Percentiles rank a stretch among this genome's conserved stretches.
Evolutionary conservation across 30 jellyfish, hydroid and myxozoan species (phyloP).

Genomic region (Hydractinia echinata): DNA sequence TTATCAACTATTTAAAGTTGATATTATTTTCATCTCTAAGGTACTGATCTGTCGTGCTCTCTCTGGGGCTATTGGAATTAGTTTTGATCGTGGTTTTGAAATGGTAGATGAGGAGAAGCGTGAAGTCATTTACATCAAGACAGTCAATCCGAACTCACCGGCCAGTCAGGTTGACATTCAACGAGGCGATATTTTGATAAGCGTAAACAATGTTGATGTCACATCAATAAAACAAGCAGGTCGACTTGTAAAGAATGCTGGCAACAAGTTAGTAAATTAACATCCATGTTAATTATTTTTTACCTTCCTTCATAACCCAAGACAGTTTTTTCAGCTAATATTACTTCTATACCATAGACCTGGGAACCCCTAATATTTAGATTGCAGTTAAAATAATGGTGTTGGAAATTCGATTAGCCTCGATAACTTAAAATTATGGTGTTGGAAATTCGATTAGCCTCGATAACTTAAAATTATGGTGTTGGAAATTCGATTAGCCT

Average conservation of each 20-base stretch:
- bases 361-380: no score
- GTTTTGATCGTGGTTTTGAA: slow-evolving; percentile 50
- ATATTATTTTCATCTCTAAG: slow-evolving; percentile 30
- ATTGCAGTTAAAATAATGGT: no score
- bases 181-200: slow-evolving; percentile 72
- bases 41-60: slow-evolving; percentile 57
- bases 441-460: no score
- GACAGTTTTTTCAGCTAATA: no score
- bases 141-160: slow-evolving; percentile 85
- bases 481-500: no score
- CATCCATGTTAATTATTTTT: background rate
- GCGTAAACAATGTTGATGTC: slow-evolving; percentile 76
- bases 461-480: no score
- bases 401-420: no score
- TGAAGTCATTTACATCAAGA: slow-evolving; percentile 56
- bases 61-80: slow-evolving; percentile 81
- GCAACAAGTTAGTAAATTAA: slow-evolving; percentile 58
- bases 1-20: background rate
- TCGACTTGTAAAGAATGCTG: slow-evolving; percentile 71
- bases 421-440: no score
- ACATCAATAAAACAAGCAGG: slow-evolving; percentile 79
- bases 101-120: slow-evolving; percentile 47
- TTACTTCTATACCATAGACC: no score
- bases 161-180: slow-evolving; percentile 70
- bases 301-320: no score